Base-by-base conservation (phyloP, 2,797 vertebrate species). In the Lateolabrax maculatus region DNA sequence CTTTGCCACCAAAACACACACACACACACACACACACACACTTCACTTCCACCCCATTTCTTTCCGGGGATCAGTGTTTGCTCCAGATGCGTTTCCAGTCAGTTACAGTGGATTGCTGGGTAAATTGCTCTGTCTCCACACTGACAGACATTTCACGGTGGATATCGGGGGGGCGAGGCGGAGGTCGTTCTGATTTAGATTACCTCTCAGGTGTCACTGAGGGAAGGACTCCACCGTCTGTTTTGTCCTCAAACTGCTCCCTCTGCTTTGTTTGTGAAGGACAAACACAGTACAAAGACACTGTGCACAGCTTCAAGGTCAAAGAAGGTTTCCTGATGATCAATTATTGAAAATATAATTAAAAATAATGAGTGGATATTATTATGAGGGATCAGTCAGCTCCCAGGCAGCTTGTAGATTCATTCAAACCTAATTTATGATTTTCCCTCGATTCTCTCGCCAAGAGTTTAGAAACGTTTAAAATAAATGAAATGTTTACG, bases 81-180 rank as follows among this genome's bases (percentile, higher is more conserved):
- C 75, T 77, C 48, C 69, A 67, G 58, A 27, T 77, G 78, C 11
- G 23, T 68, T 53, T 61, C 36, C 68, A 31, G 43, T 71, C 66
- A 23, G 72, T 61, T 76, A 25, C 76, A 64, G 67, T 36, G 60
- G 80, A 36, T 55, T 75, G 31, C 79, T 75, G 72, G 80, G 53
- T 90, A 87, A 91, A 89, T 90, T 79, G 75, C 73, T 75, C 58
- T 36, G 83, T 82, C 87, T 84, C 60, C 63, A 21, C 27, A 0
- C 85, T 89, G 87, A 80, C 89, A 85, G 85, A 71, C 56, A 62
- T 86, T 85, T 84, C 79, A 84, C n/a, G 85, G 76, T 71, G 86
- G 39, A 67, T 84, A 18, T 49, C n/a, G 0, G 76, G 49, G 49
- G 25, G 27, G 70, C 7, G 15, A 29, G 70, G 51, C 36, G 19